These are phyloP conservation scores for Onychomys leucogaster DNA, from an alignment of 2,797 vertebrate species.

Conservation along the genomic window DNA sequence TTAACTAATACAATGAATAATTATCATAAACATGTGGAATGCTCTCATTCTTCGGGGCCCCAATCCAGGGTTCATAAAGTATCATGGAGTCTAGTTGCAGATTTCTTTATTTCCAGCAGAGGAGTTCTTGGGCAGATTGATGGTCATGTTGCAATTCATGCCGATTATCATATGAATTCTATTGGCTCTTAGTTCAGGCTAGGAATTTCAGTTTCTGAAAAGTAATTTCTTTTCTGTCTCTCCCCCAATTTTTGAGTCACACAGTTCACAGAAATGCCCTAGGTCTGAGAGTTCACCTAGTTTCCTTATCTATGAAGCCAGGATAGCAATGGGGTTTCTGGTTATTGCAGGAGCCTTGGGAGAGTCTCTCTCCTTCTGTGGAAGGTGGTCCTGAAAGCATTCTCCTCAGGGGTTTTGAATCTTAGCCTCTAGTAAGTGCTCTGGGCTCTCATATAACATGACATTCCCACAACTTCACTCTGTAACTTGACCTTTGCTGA, in stretches of 20 bases:
- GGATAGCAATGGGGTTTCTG: not conserved
- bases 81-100: not conserved
- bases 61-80: not conserved
- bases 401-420: not conserved
- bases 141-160: not conserved
- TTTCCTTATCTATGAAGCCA: not conserved
- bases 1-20: not conserved
- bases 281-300: not conserved
- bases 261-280: not conserved
- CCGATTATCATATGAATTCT: slow-evolving; percentile 8
- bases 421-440: not conserved
- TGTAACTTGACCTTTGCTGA: not conserved
- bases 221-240: not conserved
- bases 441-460: not conserved
- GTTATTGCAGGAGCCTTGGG: not conserved
- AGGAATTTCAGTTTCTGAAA: slow-evolving; percentile 15
- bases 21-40: not conserved
- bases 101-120: not conserved
- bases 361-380: not conserved
- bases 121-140: not conserved
- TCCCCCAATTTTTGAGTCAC: not conserved
- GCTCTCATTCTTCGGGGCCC: not conserved
- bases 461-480: not conserved
- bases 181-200: not conserved
- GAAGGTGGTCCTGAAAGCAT: not conserved